Evolutionary conservation across 2,113 vertebrate species (phyloP).

Genomic region (Strigops habroptila): DNA sequence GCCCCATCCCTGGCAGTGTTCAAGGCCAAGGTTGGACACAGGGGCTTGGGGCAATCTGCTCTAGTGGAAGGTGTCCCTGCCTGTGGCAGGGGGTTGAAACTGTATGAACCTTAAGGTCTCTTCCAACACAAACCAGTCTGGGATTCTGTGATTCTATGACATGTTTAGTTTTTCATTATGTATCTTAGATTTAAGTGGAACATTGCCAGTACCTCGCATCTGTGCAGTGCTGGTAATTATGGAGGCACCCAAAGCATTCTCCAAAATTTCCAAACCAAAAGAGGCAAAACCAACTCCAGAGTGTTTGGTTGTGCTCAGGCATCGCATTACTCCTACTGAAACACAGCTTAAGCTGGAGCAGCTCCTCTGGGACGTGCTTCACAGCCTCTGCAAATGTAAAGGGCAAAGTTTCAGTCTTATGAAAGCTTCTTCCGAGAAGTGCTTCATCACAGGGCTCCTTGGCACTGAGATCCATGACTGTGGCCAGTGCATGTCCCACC

Average conservation of each 20-base stretch:
- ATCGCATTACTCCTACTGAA: background rate
- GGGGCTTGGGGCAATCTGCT: no score
- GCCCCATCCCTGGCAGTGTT: no score
- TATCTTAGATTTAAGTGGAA: conserved; percentile 17
- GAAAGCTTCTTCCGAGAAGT: conserved; percentile 26
- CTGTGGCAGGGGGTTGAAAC: no score
- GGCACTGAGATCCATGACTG: background rate
- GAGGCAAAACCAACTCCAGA: background rate
- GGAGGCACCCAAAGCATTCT: background rate
- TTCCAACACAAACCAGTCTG: no score
- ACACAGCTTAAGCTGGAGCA: background rate
- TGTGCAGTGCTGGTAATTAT: background rate
- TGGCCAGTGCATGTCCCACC: background rate
- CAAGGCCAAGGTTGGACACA: no score
- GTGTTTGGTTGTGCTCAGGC: background rate
- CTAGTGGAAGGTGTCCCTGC: no score
- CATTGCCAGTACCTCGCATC: background rate
- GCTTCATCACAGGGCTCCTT: conserved; percentile 43
- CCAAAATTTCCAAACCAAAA: background rate
- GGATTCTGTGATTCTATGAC: background rate
- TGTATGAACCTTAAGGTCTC: no score
- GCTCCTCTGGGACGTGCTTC: background rate
- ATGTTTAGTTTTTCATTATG: background rate
- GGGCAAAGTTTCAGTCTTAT: conserved; percentile 37
- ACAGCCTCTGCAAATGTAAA: conserved; percentile 48